A percentile compares a stretch with the other conserved stretches of the same genome.
These are phyloP conservation scores for Neotragus moschatus DNA, from an alignment of 2,113 vertebrate species.

Conservation along the genomic window DNA sequence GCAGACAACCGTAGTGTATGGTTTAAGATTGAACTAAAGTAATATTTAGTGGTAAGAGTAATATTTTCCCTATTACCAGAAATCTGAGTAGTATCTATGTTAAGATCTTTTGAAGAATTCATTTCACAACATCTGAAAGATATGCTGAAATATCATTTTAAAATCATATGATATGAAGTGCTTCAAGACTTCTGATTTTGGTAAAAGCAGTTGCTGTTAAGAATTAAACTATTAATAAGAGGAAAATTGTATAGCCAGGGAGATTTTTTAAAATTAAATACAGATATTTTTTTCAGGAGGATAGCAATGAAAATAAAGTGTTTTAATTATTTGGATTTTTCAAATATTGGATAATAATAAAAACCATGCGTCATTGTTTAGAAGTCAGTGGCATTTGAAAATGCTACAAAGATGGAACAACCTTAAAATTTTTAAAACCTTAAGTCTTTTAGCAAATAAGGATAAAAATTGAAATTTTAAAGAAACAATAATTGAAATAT, in stretches of 20 bases:
- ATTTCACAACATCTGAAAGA: neutral
- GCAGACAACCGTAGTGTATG: neutral
- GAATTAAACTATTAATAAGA: neutral
- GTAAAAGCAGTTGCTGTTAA: neutral
- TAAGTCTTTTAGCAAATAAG: neutral
- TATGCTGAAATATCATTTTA: neutral
- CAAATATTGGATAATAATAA: neutral
- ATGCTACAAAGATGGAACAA: neutral
- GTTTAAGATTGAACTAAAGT: neutral
- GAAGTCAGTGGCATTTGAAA: constrained; percentile 1
- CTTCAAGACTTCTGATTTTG: neutral
- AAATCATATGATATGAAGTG: neutral
- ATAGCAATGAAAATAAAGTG: neutral
- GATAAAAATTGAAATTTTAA: constrained; percentile 23
- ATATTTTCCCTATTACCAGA: neutral
- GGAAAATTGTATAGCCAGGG: neutral
- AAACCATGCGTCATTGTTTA: neutral
- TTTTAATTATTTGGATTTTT: neutral
- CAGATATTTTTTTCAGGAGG: neutral
- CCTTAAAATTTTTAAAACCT: neutral
- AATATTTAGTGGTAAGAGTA: neutral
- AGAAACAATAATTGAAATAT: neutral
- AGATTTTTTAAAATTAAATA: neutral
- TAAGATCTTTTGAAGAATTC: neutral
- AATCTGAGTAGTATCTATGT: neutral